Percentiles rank a stretch among this genome's conserved stretches.
Evolutionary conservation across 2,797 vertebrate species (phyloP).

Genomic region (Buceros bicornis): DNA sequence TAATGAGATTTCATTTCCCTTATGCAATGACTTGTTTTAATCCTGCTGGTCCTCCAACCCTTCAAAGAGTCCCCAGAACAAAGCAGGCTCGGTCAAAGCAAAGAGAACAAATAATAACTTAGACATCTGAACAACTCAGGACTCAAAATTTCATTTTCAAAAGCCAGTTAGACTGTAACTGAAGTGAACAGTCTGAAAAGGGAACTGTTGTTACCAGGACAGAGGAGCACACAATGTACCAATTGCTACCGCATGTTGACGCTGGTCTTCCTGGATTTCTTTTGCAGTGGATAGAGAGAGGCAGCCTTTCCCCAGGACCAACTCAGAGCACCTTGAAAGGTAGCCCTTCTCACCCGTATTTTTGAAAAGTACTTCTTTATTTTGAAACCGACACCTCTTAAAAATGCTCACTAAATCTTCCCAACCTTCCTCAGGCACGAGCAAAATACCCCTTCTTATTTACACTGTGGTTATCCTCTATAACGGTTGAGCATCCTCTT

Average conservation of each 20-base stretch:
- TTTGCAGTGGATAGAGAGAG: not conserved
- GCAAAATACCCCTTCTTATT: not conserved
- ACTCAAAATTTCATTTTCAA: not conserved
- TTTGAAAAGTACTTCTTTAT: not conserved
- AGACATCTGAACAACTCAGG: not conserved
- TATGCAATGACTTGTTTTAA: not conserved
- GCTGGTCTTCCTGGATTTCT: not conserved
- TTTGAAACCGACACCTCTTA: not conserved
- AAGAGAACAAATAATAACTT: not conserved
- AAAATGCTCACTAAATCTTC: not conserved
- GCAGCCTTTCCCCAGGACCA: not conserved
- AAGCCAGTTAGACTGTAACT: not conserved
- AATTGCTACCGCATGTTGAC: accelerated
- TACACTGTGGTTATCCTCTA: not conserved
- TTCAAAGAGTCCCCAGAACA: not conserved
- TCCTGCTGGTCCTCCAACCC: not conserved
- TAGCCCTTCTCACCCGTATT: not conserved
- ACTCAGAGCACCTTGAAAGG: not conserved
- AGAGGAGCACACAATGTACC: not conserved
- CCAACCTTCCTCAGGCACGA: not conserved
- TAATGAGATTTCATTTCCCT: not conserved
- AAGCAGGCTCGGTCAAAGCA: not conserved
- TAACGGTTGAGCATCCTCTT: not conserved
- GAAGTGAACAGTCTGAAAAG: not conserved
- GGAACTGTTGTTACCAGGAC: not conserved